Conservation (phyloP, 2,888 invertebrate species). For the Diarsia rubi region DNA sequence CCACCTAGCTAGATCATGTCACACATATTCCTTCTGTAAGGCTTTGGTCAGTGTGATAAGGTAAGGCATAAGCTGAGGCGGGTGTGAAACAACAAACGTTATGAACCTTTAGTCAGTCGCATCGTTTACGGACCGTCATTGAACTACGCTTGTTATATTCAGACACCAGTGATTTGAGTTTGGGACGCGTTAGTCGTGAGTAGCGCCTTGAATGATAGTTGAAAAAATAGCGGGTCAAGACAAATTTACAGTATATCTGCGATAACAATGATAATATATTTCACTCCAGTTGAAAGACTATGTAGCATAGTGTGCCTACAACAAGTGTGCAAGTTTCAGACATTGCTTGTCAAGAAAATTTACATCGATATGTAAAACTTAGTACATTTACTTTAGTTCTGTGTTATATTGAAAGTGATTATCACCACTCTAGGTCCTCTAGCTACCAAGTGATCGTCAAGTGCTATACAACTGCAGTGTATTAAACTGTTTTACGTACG, state of each 20-base stretch:
- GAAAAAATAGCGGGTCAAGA: neutral
- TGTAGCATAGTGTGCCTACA: neutral
- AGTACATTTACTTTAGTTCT: too few relatives aligned
- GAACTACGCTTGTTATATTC: neutral
- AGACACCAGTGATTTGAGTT: neutral
- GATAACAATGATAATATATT: neutral
- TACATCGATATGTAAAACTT: neutral
- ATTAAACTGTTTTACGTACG: too few relatives aligned
- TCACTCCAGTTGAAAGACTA: neutral
- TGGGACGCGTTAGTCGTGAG: neutral
- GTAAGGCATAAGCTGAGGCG: neutral
- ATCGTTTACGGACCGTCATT: neutral
- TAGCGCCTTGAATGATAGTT: neutral
- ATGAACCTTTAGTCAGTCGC: neutral
- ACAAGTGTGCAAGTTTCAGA: neutral
- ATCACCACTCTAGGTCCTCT: neutral
- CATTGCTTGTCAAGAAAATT: neutral
- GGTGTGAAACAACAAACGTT: neutral
- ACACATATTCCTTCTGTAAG: conserved; percentile 16
- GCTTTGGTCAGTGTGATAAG: neutral
- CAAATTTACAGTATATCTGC: neutral
- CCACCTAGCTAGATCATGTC: conserved; percentile 17
- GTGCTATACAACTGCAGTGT: too few relatives aligned
- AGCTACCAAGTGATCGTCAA: neutral
- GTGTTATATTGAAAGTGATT: neutral